Evolutionary conservation across 2,113 vertebrate species (phyloP), one percentile per base, ranked within the genome.

Genomic region (Probosciger aterrimus): DNA sequence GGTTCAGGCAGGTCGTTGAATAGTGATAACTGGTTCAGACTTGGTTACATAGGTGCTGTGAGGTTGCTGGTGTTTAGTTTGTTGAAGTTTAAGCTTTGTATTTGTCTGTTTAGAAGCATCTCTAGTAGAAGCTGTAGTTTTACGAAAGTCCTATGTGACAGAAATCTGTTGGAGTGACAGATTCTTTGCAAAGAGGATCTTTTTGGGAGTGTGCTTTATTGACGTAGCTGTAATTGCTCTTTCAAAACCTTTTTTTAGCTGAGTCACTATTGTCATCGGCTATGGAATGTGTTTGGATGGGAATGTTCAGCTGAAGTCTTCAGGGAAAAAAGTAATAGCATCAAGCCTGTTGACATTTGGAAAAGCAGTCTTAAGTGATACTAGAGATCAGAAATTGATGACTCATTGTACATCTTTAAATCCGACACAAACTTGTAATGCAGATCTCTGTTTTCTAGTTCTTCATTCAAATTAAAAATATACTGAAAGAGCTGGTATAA

Each of bases 221-320:
- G 94, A 43, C 41, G 39, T 35, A 86, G 49, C 68, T 93, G 80
- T 76, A 86, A 47, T 53, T 53, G 76, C 64, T 86, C 57, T 93
- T 93, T 64, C 74, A 93, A 92, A 77, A 92, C 69, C 63, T 85
- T 92, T 39, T 62, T 97, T 96, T 96, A 95, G 94, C 97, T 97
- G 96, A 97, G 95, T 97, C 96, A 97, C 73, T 88, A 86, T 95
- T 96, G 92, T 96, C 69, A 78, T 70, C 20, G 11, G 53, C 77
- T 89, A 20, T 84, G 84, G 96, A 94, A 77, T 94, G 91, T 81
- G 55, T 93, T 94, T 93, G 83, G 88, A 88, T 93, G 70, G 86
- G 65, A 90, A 70, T 25, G 1, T 87, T 96, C 59, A 46, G 70
- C 85, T 88, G 55, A 39, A 92, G 79, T 77, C 84, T 89, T 89